phyloP scores from a whole-genome alignment of 92 coral and sea anemone genomes.

The Plumapathes pennacea region DNA sequence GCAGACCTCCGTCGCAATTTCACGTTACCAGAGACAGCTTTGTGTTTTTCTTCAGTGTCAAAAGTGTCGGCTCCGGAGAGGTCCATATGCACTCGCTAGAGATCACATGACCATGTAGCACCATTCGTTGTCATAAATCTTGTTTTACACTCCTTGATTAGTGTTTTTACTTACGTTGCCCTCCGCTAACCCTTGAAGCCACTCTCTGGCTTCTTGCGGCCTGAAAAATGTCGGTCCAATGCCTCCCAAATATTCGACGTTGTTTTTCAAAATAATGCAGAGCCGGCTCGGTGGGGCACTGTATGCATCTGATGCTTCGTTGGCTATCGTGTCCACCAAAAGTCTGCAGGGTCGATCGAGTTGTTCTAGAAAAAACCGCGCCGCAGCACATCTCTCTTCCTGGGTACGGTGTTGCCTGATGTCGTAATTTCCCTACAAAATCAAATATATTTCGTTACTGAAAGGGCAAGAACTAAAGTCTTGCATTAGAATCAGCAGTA shows the following conservation, averaged over 20 bases:
- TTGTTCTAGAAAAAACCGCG: slow-evolving; percentile 46
- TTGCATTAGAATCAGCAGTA: too few species aligned
- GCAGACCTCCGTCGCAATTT: too few species aligned
- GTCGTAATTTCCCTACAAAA: slow-evolving; percentile 35
- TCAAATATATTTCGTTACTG: not conserved
- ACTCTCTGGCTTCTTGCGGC: slow-evolving; percentile 50
- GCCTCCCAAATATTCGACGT: slow-evolving; percentile 62
- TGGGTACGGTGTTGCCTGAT: slow-evolving; percentile 41
- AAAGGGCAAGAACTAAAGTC: not conserved
- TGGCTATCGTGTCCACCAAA: slow-evolving; percentile 62
- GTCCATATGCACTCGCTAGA: too few species aligned
- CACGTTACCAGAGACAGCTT: too few species aligned
- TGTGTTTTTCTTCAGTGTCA: too few species aligned
- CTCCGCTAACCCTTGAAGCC: slow-evolving; percentile 18
- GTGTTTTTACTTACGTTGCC: too few species aligned
- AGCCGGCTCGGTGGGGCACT: slow-evolving; percentile 65
- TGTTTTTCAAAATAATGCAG: slow-evolving; percentile 42
- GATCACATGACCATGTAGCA: too few species aligned
- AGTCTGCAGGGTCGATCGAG: slow-evolving; percentile 52
- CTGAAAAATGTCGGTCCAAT: slow-evolving; percentile 61
- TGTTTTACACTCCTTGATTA: too few species aligned
- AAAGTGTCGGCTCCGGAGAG: too few species aligned
- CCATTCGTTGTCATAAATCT: too few species aligned
- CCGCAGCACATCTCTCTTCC: slow-evolving; percentile 53
- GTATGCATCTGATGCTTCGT: slow-evolving; percentile 48